Evolutionary conservation across 2,797 vertebrate species (phyloP).

Genomic region (Megalops cyprinoides): DNA sequence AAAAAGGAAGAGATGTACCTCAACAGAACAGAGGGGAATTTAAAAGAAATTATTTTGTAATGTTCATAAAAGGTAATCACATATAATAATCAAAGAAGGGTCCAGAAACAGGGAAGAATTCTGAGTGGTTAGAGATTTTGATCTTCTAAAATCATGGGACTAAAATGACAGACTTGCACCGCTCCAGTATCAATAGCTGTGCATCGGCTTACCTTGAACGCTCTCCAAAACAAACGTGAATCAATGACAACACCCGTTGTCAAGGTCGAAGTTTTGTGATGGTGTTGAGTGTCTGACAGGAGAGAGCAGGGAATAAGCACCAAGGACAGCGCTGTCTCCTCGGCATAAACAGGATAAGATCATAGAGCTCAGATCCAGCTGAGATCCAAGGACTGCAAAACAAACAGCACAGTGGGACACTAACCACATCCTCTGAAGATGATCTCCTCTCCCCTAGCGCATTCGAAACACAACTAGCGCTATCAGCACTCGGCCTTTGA

Average conservation of each 20-base stretch:
- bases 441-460: not conserved
- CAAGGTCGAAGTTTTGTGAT: not conserved
- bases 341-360: not conserved
- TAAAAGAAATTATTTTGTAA: not conserved
- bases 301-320: conserved; percentile 8
- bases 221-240: not conserved
- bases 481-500: not conserved
- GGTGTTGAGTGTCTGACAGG: not conserved
- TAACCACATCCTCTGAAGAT: not conserved
- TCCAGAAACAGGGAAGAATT: not conserved
- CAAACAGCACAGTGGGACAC: not conserved
- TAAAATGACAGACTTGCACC: not conserved
- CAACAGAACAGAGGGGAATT: not conserved
- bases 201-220: not conserved
- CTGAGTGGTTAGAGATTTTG: not conserved
- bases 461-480: not conserved
- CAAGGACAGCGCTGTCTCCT: not conserved
- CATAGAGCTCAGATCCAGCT: not conserved
- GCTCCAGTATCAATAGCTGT: no score
- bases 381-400: conserved; percentile 4
- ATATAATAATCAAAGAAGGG: not conserved
- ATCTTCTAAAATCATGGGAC: not conserved
- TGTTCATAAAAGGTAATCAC: not conserved
- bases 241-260: not conserved
- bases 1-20: not conserved